Percentiles rank a stretch among this genome's conserved stretches.
Conservation (phyloP, 2,113 vertebrate genomes). For the Tragelaphus strepsiceros region DNA sequence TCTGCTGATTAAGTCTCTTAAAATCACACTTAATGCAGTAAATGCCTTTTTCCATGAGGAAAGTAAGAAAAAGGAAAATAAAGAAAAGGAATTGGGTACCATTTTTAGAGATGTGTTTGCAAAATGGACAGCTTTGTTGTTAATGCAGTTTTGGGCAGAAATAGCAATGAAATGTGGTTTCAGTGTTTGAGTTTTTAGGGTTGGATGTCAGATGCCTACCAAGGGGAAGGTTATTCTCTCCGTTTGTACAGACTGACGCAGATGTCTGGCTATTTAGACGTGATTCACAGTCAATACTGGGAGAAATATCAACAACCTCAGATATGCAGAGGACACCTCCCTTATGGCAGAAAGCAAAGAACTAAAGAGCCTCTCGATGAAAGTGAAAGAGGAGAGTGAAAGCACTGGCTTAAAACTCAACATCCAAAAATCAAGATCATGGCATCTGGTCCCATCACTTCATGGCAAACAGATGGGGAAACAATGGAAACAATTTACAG, state of each 20-base stretch:
- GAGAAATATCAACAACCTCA: not conserved
- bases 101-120: not conserved
- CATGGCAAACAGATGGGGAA: not conserved
- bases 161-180: not conserved
- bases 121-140: not conserved
- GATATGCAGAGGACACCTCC: not conserved
- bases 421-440: not conserved
- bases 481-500: not conserved
- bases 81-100: not conserved
- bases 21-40: not conserved
- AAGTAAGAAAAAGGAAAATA: not conserved
- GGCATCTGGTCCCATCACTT: not conserved
- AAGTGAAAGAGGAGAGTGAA: not conserved
- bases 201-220: not conserved
- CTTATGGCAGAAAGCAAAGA: not conserved
- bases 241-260: fast-evolving
- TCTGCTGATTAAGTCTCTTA: not conserved
- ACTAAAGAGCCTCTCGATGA: not conserved
- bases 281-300: not conserved
- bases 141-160: not conserved
- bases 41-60: not conserved
- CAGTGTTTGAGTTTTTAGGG: not conserved
- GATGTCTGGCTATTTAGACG: not conserved
- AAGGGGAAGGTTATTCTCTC: not conserved
- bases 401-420: not conserved